phyloP scores from a whole-genome alignment of 2,113 vertebrate species.

The Engraulis encrasicolus region DNA sequence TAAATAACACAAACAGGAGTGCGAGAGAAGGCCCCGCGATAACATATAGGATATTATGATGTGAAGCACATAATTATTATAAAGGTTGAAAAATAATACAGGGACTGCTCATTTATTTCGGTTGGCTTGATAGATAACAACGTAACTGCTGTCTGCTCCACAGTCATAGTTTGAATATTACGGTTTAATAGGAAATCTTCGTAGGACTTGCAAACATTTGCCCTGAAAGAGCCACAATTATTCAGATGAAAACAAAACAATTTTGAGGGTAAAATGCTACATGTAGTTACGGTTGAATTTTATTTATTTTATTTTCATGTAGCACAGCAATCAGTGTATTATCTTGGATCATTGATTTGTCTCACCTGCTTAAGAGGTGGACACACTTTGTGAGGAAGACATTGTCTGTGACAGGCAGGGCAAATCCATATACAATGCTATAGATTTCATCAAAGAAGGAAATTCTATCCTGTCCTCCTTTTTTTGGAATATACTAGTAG shows the following conservation, averaged over 20 bases:
- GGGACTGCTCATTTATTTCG: neutral
- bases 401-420: neutral
- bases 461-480: neutral
- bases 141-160: neutral
- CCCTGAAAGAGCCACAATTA: neutral
- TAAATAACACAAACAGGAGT: conserved; percentile 5
- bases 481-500: conserved; percentile 25
- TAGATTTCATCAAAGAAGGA: conserved; percentile 20
- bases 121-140: neutral
- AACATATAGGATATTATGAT: conserved; percentile 3
- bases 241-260: neutral
- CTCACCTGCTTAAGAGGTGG: neutral
- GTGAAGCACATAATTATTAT: conserved; percentile 15
- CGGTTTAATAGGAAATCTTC: neutral
- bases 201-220: neutral
- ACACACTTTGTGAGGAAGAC: neutral
- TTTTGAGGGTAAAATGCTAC: neutral
- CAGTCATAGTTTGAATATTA: neutral
- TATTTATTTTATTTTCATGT: neutral
- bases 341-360: neutral
- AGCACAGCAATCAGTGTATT: neutral
- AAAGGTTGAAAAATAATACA: conserved; percentile 1
- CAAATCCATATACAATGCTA: neutral
- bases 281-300: neutral
- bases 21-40: neutral